A percentile compares a stretch with the other conserved stretches of the same genome.
Conservation (phyloP, 1,140 invertebrate species). For the Drosophila pseudoananassae region DNA sequence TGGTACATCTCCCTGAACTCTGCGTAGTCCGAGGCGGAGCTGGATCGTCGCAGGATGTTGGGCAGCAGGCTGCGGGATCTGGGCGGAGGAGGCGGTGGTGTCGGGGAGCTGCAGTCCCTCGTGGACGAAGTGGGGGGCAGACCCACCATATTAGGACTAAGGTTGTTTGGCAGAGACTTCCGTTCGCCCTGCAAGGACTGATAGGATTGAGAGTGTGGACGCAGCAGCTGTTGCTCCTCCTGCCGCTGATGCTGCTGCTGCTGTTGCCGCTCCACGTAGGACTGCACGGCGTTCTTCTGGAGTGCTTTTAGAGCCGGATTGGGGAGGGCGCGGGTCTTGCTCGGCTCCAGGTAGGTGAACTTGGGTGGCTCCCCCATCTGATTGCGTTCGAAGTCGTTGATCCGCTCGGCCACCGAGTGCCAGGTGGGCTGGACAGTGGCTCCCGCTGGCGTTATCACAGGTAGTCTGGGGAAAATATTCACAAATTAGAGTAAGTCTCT, state of each 20-base stretch:
- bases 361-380: slow-evolving; percentile 83
- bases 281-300: slow-evolving; percentile 93
- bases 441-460: slow-evolving; percentile 76
- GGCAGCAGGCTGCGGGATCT: slow-evolving; percentile 85
- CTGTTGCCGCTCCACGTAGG: slow-evolving; percentile 92
- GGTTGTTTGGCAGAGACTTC: slow-evolving; percentile 74
- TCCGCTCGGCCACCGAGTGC: slow-evolving; percentile 90
- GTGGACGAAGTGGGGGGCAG: slow-evolving; percentile 83
- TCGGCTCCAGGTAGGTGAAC: slow-evolving; percentile 90
- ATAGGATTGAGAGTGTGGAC: slow-evolving; percentile 61
- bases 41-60: slow-evolving; percentile 86
- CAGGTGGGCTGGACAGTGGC: slow-evolving; percentile 78
- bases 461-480: slow-evolving; percentile 42
- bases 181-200: slow-evolving; percentile 56
- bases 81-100: slow-evolving; percentile 86
- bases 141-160: slow-evolving; percentile 58
- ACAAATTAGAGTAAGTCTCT: background rate
- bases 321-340: slow-evolving; percentile 90
- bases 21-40: slow-evolving; percentile 89
- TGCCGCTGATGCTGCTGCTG: slow-evolving; percentile 76
- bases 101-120: slow-evolving; percentile 70
- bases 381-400: slow-evolving; percentile 88
- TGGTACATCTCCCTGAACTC: slow-evolving; percentile 84
- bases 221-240: slow-evolving; percentile 68
- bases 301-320: slow-evolving; percentile 93